A percentile compares a stretch with the other conserved stretches of the same genome.
phyloP scores from a whole-genome alignment of 1,140 invertebrate species.

The Papilio helenus region DNA sequence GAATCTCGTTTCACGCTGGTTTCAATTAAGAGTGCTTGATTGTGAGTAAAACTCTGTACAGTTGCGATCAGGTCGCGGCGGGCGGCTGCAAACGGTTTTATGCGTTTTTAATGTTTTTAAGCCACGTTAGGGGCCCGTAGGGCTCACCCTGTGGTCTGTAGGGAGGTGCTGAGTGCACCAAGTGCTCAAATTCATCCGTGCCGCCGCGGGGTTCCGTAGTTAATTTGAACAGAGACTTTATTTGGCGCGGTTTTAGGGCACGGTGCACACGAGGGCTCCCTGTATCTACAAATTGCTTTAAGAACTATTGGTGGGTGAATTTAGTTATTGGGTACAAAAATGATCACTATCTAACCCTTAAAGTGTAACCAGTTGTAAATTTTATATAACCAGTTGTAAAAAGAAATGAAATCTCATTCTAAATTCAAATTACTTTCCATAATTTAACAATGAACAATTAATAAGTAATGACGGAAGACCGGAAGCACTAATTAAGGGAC shows the following conservation, averaged over 20 bases:
- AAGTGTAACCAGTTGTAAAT: background rate
- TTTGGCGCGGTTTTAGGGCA: conserved; percentile 41
- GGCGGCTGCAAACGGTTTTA: conserved; percentile 55
- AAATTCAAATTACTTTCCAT: background rate
- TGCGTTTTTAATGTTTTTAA: conserved; percentile 54
- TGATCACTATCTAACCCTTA: background rate
- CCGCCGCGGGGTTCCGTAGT: conserved; percentile 46
- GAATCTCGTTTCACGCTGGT: conserved; percentile 37
- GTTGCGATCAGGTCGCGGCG: conserved; percentile 45
- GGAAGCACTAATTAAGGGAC: background rate
- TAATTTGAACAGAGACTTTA: conserved; percentile 30
- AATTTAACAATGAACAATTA: background rate
- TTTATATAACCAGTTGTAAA: background rate
- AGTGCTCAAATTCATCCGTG: conserved; percentile 54
- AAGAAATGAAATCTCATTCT: background rate
- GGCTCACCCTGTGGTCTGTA: conserved; percentile 53
- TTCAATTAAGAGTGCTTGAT: conserved; percentile 42
- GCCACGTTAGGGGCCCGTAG: conserved; percentile 46
- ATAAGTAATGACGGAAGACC: background rate
- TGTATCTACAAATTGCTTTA: conserved; percentile 33
- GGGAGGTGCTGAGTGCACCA: conserved; percentile 49
- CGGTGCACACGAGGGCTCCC: conserved; percentile 30
- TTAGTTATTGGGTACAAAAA: background rate
- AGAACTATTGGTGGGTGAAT: background rate
- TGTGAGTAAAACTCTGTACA: conserved; percentile 40